These are phyloP conservation scores for Betta splendens DNA, from an alignment of 2,797 vertebrate genomes.

Conservation along the genomic window DNA sequence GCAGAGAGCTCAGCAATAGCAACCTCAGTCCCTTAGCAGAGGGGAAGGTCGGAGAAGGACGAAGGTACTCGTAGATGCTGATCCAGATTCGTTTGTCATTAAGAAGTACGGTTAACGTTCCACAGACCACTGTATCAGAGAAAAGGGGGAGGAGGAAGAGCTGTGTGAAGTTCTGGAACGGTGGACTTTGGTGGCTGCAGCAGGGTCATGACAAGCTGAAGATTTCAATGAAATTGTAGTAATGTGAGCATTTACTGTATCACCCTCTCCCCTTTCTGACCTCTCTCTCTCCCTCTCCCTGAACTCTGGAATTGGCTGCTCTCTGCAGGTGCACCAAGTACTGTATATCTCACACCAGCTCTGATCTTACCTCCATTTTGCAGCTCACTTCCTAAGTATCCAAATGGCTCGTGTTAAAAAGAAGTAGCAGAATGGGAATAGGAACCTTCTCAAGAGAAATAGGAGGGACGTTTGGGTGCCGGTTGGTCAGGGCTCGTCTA, in stretches of 20 bases:
- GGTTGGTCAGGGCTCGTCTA: conserved; percentile 41
- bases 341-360: conserved; percentile 78
- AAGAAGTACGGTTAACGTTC: no score
- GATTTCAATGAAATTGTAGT: conserved; percentile 70
- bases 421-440: conserved; percentile 34
- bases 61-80: conserved; percentile 56
- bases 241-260: conserved; percentile 76
- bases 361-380: conserved; percentile 76
- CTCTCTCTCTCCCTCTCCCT: conserved; percentile 9
- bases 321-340: conserved; percentile 73
- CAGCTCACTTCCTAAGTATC: conserved; percentile 63
- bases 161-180: conserved; percentile 12
- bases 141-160: conserved; percentile 20
- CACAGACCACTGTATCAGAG: conserved; percentile 31
- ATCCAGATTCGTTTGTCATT: conserved; percentile 53
- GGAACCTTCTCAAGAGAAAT: conserved; percentile 23
- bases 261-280: conserved; percentile 52
- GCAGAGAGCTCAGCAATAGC: conserved; percentile 54
- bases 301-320: conserved; percentile 57
- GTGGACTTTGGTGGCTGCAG: conserved; percentile 41
- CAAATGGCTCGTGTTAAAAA: conserved; percentile 52
- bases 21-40: conserved; percentile 47
- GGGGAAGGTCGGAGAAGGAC: conserved; percentile 59
- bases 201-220: conserved; percentile 56
- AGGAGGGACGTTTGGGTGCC: conserved; percentile 42